Base-by-base conservation (phyloP, 1,140 invertebrate genomes). In the Eubasilissa regina region DNA sequence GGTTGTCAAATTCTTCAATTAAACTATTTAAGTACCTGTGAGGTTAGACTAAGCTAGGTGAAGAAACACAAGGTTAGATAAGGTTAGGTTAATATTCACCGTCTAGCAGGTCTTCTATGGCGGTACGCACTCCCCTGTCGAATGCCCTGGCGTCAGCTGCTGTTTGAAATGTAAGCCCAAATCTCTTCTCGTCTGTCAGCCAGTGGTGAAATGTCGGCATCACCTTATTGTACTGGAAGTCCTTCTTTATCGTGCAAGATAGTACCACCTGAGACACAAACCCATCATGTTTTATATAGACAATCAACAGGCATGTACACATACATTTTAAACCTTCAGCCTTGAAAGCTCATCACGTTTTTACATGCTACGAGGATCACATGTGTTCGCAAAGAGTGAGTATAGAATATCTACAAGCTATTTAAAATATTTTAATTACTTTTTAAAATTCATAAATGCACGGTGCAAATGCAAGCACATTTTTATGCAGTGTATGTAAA, bases 181-280 rank as follows among this genome's bases (percentile, higher is more conserved):
- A 98, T 84, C 96, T 94, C 87, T 98, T 97, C 86, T 97, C 96
- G 66, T 96, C 97, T 17, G 96, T 98, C 84, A 94, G 94, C 97
- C 97, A 99, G 88, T 99, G 97, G 90, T 98, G 97, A 92, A 98
- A 99, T 62, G 97, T 98, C 51, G 97, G 97, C 95, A 98, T 98
- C 83, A 98, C 97, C 92, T 97, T 97, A 89, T 97, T 97, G 90
- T 99, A 99, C 86, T 97, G 94, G 88, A 99, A 97, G 88, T 98
- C 97, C 88, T 96, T 96, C 88, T 97, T 97, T 85, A 99, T 96
- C 44, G 94, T 94, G 90, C 97, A 99, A 89, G 96, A 96, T 80
- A 99, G 91, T 77, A 98, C 96, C 85, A 97, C 93, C 97, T 98
- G 89, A 13, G 89, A 88, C 80, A 66, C 35, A 55, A 35, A 35